A percentile compares a stretch with the other conserved stretches of the same genome.
These are phyloP conservation scores for Eleutherodactylus coqui DNA, from an alignment of 2,797 vertebrate species.

Conservation along the genomic window DNA sequence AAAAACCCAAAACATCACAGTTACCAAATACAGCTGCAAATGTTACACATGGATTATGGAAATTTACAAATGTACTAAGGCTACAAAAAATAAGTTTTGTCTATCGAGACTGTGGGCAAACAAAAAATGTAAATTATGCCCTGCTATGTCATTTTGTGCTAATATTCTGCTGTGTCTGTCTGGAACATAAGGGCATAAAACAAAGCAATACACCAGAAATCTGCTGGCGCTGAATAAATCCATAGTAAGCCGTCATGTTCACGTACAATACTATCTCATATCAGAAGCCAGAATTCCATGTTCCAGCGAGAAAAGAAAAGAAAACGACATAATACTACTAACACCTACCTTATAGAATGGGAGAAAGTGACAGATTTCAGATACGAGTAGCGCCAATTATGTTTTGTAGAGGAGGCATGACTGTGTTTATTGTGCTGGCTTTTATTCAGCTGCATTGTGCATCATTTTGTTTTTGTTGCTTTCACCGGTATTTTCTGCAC, in stretches of 20 bases:
- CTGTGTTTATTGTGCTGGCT: conserved; percentile 21
- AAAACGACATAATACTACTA: conserved; percentile 1
- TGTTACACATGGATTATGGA: neutral
- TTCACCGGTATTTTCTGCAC: conserved; percentile 39
- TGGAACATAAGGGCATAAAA: conserved; percentile 36
- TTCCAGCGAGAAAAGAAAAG: conserved; percentile 10
- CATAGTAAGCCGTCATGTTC: conserved; percentile 11
- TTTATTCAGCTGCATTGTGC: conserved; percentile 36
- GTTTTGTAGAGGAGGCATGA: conserved; percentile 16
- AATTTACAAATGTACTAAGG: neutral
- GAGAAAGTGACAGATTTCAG: conserved; percentile 29
- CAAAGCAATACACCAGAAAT: conserved; percentile 19
- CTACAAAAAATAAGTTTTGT: neutral
- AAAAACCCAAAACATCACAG: no score
- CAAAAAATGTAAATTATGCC: conserved; percentile 11
- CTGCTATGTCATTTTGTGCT: neutral
- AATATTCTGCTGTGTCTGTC: conserved; percentile 15
- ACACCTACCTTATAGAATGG: neutral
- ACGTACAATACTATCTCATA: conserved; percentile 21
- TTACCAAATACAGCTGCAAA: neutral
- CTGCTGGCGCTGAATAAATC: conserved; percentile 28
- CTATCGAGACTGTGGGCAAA: neutral
- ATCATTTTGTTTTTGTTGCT: conserved; percentile 3
- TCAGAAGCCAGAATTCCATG: conserved; percentile 21
- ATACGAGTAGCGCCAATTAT: conserved; percentile 28